phyloP scores from a whole-genome alignment of 2,888 invertebrate genomes.

The Tricholauxania praeusta region DNA sequence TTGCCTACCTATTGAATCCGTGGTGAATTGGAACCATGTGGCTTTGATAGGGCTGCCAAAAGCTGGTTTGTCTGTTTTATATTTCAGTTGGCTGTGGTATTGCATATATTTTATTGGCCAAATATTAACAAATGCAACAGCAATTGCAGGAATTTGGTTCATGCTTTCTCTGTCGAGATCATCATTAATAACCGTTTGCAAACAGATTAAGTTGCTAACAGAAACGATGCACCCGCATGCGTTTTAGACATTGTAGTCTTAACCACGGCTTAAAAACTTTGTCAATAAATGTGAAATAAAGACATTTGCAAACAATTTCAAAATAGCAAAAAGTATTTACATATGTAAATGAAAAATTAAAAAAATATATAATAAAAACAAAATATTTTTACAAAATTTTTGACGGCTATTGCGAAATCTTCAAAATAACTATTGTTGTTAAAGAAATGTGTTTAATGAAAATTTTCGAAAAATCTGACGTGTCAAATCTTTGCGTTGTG shows the following conservation, averaged over 20 bases:
- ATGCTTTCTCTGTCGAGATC: slow-evolving; percentile 44
- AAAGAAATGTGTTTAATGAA: too few species aligned
- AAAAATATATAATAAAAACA: too few species aligned
- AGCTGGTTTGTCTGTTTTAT: slow-evolving; percentile 31
- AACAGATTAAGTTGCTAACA: slow-evolving; percentile 50
- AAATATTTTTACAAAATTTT: too few species aligned
- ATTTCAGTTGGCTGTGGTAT: neutral
- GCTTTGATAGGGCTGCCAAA: slow-evolving; percentile 46
- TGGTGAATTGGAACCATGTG: slow-evolving; percentile 37
- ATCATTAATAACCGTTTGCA: slow-evolving; percentile 50
- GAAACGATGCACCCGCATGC: slow-evolving; percentile 43
- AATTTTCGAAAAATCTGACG: too few species aligned
- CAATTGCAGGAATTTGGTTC: slow-evolving; percentile 16
- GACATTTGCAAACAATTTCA: slow-evolving; percentile 15
- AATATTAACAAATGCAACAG: slow-evolving; percentile 4
- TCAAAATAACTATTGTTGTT: too few species aligned
- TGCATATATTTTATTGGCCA: neutral
- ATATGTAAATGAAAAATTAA: neutral
- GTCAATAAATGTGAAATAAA: slow-evolving; percentile 8
- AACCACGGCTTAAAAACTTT: slow-evolving; percentile 38
- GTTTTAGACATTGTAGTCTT: slow-evolving; percentile 42
- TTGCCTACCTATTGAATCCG: slow-evolving; percentile 1
- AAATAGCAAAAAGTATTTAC: slow-evolving; percentile 37
- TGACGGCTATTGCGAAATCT: too few species aligned
- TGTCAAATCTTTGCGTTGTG: too few species aligned